Evolutionary conservation across 30 jellyfish, hydroid and myxozoan species (phyloP).

Genomic region (Phacellophora camtschatica): DNA sequence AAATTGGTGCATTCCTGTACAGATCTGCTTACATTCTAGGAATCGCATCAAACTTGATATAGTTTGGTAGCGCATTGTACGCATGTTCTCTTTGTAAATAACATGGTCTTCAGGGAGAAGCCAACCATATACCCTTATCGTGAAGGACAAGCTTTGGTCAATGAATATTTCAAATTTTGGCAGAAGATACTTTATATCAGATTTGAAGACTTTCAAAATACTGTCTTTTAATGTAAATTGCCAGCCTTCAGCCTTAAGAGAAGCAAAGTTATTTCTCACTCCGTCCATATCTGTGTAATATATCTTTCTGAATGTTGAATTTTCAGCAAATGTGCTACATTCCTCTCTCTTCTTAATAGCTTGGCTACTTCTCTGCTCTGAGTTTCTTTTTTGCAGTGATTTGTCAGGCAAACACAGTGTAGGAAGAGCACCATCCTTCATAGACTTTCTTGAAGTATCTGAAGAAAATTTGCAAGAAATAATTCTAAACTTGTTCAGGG

Average conservation of each 20-base stretch:
- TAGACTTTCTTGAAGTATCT: conserved; percentile 7
- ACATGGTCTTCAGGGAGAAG: conserved; percentile 22
- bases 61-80: conserved; percentile 9
- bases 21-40: neutral
- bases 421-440: conserved; percentile 15
- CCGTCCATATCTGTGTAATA: neutral
- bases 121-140: conserved; percentile 41
- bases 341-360: neutral
- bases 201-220: neutral
- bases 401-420: neutral
- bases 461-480: too few species aligned
- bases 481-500: too few species aligned
- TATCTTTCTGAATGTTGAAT: neutral
- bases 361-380: neutral
- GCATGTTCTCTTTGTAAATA: neutral
- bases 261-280: neutral
- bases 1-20: conserved; percentile 6
- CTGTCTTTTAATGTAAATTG: neutral
- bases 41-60: neutral
- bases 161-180: conserved; percentile 11
- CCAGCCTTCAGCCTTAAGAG: neutral
- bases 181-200: neutral
- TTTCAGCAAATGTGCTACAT: neutral
- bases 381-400: neutral
- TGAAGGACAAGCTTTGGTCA: conserved; percentile 24